Evolutionary conservation across 1,140 invertebrate species (phyloP), one percentile per base, ranked within the genome.

Genomic region (Daktulosphaira vitifoliae): DNA sequence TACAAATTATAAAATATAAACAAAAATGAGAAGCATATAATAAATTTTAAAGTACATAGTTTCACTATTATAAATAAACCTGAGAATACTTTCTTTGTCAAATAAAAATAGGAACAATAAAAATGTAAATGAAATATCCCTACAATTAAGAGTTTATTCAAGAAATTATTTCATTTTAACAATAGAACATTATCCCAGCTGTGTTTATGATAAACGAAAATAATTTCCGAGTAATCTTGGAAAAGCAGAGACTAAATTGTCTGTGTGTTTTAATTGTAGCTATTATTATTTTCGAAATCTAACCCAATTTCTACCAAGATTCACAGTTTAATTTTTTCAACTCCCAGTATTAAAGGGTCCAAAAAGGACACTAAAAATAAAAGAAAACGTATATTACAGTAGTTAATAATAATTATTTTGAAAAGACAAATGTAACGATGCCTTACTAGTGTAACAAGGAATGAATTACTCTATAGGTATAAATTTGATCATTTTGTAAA

Each of bases 321-420:
- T 18, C 56, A 29, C 39, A 46, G 56, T 68, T 68, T 67, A 68
- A 15, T 66, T 22, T 62, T 71, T 70, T 42, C 70, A 81, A 80
- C n/a, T n/a, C n/a, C n/a, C n/a, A n/a, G n/a, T n/a, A n/a, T 54
- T 78, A 15, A 86, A 84, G 71, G 78, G 80, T 22, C 71, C 89
- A 1, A 92, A 92, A 70, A 82, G 88, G 70, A 89, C 92, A 71
- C 88, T 91, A 71, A 80, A 89, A 69, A 92, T 92, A 87, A 92
- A 92, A 42, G 92, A 80, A 93, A 88, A 46, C 26, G 29, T 62
- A 22, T 25, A 62, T 62, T 33, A 16, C 20, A 29, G 42, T 48
- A 37, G 46, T 62, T 62, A 62, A 62, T 62, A 62, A 33, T 5
- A 33, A 6, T 33, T 33, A 5, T 33, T 33, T 11, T 33, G 5